Conservation (phyloP, 2,797 vertebrate species). For the Phaenicophaeus curvirostris region DNA sequence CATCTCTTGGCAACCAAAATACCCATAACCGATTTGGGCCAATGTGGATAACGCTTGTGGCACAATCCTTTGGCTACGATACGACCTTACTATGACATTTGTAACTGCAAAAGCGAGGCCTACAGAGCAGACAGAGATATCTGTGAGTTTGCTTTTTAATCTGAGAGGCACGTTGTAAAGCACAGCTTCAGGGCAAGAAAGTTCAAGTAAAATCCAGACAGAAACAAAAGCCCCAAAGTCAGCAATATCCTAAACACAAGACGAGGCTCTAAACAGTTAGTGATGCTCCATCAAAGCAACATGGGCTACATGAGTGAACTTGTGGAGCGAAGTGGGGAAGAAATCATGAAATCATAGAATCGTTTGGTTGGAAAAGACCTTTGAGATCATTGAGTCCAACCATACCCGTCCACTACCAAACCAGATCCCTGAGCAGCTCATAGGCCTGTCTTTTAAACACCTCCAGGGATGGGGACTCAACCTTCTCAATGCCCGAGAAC, state of each 20-base stretch:
- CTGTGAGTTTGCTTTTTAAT: background rate
- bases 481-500: no score
- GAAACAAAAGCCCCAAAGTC: background rate
- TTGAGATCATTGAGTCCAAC: no score
- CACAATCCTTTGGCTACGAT: conserved; percentile 44
- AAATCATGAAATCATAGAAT: no score
- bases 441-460: no score
- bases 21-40: conserved; percentile 11
- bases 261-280: background rate
- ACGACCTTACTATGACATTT: conserved; percentile 38
- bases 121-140: background rate
- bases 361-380: no score
- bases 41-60: background rate
- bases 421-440: no score
- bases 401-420: no score
- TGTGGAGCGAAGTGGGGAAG: background rate
- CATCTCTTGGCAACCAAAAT: conserved; percentile 51
- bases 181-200: conserved; percentile 35
- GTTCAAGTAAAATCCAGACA: background rate
- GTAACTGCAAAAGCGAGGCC: background rate
- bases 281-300: background rate
- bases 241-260: background rate
- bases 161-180: background rate
- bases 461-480: no score
- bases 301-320: background rate